A percentile compares a stretch with the other conserved stretches of the same genome.
Evolutionary conservation across 2,888 invertebrate genomes (phyloP).

Genomic region (Ennomos fuscantarius): DNA sequence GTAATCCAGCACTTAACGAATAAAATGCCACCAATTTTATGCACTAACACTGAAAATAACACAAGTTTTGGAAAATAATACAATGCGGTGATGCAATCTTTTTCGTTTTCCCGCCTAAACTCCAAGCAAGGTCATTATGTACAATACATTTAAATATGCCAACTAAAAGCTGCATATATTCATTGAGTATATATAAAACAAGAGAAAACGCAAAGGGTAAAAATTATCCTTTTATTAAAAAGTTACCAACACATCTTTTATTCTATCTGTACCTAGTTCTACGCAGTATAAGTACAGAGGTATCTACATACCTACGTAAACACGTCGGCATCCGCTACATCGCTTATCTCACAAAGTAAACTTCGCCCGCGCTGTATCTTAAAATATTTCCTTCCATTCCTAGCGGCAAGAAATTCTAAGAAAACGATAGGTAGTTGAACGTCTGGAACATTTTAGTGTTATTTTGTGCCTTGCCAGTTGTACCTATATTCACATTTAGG

Average conservation of each 20-base stretch:
- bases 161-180: no score
- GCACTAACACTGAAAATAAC: no score
- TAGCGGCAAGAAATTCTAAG: conserved; percentile 66
- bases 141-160: no score
- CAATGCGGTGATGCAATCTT: no score
- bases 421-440: conserved; percentile 40
- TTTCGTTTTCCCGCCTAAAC: no score
- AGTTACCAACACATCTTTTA: background rate
- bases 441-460: conserved; percentile 24
- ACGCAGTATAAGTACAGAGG: conserved; percentile 29
- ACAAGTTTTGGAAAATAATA: no score
- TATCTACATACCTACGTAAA: conserved; percentile 52
- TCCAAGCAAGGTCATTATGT: no score
- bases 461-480: conserved; percentile 32
- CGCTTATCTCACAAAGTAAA: conserved; percentile 76
- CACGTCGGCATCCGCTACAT: conserved; percentile 68
- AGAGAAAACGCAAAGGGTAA: no score
- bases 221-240: background rate
- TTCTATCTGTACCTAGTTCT: conserved; percentile 31
- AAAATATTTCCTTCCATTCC: conserved; percentile 77
- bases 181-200: no score
- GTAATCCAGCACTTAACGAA: no score
- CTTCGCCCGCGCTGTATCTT: conserved; percentile 65
- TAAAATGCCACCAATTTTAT: no score
- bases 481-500: no score